These are phyloP conservation scores for Entomyzon cyanotis DNA, from an alignment of 2,113 vertebrate genomes.

Conservation along the genomic window DNA sequence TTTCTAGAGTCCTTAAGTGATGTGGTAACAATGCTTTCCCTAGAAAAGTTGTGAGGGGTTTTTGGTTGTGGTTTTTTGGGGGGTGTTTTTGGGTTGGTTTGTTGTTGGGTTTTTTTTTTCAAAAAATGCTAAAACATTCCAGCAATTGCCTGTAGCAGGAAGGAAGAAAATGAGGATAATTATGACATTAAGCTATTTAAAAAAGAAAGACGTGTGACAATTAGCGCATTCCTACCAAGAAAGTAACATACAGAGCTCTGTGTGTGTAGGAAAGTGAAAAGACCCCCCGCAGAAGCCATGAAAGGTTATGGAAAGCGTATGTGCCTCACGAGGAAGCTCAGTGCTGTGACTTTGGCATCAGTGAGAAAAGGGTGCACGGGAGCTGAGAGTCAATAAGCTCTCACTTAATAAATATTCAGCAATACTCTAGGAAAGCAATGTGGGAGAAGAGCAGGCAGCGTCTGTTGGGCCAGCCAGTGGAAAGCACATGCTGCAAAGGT, in stretches of 20 bases:
- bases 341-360: not conserved
- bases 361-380: not conserved
- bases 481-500: not conserved
- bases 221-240: conserved; percentile 33
- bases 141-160: conserved; percentile 50
- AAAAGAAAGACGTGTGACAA: conserved; percentile 52
- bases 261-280: conserved; percentile 27
- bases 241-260: not conserved
- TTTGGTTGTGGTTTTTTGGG: not conserved
- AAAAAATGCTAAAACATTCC: not conserved
- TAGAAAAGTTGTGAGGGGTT: not conserved
- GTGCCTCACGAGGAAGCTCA: not conserved
- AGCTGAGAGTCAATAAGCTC: not conserved
- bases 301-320: not conserved
- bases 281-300: not conserved
- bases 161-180: conserved; percentile 57
- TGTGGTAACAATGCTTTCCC: not conserved
- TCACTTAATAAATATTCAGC: not conserved
- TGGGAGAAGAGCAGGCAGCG: not conserved
- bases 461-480: not conserved
- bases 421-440: not conserved
- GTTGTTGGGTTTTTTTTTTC: too few species aligned
- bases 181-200: conserved; percentile 41
- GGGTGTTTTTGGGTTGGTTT: too few species aligned
- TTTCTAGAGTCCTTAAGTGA: not conserved